A percentile compares a stretch with the other conserved stretches of the same genome.
Conservation (phyloP, 2,113 vertebrate species). For the Atrichornis clamosus region DNA sequence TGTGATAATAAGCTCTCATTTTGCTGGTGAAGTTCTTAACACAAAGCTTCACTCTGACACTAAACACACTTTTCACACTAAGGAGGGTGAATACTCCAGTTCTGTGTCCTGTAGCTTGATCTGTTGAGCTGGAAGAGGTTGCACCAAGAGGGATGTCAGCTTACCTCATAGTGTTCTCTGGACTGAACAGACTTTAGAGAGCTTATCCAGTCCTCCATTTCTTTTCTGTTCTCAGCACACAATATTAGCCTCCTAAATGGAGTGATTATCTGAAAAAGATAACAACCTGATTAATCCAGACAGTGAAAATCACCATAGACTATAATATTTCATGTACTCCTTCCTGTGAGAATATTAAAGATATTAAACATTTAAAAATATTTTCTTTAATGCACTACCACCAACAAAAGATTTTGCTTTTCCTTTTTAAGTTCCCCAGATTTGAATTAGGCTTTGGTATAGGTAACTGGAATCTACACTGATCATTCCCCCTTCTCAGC, state of each 20-base stretch:
- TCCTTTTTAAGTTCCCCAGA: background rate
- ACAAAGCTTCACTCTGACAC: background rate
- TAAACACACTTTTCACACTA: background rate
- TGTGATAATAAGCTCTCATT: background rate
- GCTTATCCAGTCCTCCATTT: conserved; percentile 95
- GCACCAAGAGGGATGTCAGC: background rate
- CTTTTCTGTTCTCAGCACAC: conserved; percentile 90
- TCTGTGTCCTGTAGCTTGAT: conserved; percentile 18
- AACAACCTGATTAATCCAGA: background rate
- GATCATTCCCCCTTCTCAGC: background rate
- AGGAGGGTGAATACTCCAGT: background rate
- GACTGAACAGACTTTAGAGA: conserved; percentile 91
- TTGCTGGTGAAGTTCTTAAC: background rate
- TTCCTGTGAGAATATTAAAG: background rate
- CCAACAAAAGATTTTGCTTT: background rate
- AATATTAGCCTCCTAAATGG: conserved; percentile 88
- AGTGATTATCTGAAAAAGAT: conserved; percentile 84
- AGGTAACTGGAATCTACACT: background rate
- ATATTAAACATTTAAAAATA: background rate
- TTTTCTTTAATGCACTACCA: background rate
- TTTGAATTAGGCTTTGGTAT: background rate
- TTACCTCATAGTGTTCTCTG: conserved; percentile 97
- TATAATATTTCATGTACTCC: background rate
- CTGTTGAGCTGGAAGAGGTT: background rate
- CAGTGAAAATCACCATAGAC: background rate